phyloP scores from a whole-genome alignment of 23 tunicate species.

The Botrylloides violaceus region DNA sequence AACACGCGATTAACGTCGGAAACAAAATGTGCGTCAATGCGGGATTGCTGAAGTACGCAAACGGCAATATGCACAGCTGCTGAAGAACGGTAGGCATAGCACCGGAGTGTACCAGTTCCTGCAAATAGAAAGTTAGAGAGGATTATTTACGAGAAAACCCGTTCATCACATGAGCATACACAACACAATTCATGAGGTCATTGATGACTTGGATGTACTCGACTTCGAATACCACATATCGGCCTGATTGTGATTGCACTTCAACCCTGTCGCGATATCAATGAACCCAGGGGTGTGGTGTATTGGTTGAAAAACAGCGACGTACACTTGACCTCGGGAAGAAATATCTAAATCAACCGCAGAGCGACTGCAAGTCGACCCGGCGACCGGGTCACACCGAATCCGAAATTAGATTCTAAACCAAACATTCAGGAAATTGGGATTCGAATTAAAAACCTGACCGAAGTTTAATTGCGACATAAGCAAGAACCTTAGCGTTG shows the following conservation, averaged over 20 bases:
- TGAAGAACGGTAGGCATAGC: constrained; percentile 95
- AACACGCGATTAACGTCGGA: constrained; percentile 92
- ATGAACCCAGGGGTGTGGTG: too few relatives aligned
- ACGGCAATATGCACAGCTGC: constrained; percentile 89
- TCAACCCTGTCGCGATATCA: too few relatives aligned
- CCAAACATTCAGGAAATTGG: background rate
- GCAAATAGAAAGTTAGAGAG: background rate
- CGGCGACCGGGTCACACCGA: too few relatives aligned
- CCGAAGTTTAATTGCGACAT: background rate
- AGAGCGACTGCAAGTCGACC: too few relatives aligned
- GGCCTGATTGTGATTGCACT: too few relatives aligned
- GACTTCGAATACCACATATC: background rate
- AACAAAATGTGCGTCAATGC: constrained; percentile 49
- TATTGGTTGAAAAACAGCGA: too few relatives aligned
- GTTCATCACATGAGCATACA: background rate
- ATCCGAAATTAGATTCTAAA: too few relatives aligned
- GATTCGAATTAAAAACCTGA: background rate
- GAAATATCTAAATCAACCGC: too few relatives aligned
- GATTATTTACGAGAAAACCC: background rate
- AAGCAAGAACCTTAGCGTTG: background rate
- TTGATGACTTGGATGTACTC: too few relatives aligned
- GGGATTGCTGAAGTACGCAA: constrained; percentile 81
- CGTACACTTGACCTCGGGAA: too few relatives aligned
- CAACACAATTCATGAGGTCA: background rate
- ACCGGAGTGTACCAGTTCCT: constrained; percentile 78